phyloP scores from a whole-genome alignment of 2,113 vertebrate genomes.

The Anarhynchus alexandrinus region DNA sequence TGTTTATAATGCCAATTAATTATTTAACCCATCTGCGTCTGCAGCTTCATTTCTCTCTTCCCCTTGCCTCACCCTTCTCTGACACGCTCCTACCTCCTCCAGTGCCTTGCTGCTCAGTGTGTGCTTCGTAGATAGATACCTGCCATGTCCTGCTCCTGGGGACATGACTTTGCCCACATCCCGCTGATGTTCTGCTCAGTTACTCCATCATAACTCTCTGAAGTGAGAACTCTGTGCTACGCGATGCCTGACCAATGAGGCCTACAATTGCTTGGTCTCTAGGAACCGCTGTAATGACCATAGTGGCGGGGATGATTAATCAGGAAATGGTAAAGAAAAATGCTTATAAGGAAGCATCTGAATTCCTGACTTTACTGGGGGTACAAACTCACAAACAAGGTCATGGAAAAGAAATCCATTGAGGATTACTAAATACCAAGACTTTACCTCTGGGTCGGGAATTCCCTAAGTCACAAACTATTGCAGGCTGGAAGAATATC shows the following conservation, averaged over 20 bases:
- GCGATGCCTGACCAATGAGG: slow-evolving; percentile 1
- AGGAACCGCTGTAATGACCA: background rate
- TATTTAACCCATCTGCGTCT: background rate
- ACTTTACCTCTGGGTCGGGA: background rate
- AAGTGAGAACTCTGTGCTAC: background rate
- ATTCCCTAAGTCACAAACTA: background rate
- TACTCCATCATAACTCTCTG: background rate
- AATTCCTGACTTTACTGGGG: background rate
- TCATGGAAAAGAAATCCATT: background rate
- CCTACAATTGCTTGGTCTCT: background rate
- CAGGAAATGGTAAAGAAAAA: slow-evolving; percentile 56
- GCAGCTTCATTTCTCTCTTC: background rate
- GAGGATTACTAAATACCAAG: background rate
- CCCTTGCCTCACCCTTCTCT: background rate
- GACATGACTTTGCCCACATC: background rate
- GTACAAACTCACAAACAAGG: slow-evolving; percentile 20
- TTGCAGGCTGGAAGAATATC: background rate
- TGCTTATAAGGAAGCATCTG: background rate
- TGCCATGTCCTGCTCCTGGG: background rate
- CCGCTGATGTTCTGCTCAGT: background rate
- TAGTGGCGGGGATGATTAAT: background rate
- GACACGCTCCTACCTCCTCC: background rate
- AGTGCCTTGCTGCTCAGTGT: background rate
- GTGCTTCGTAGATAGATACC: background rate
- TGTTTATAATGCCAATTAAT: background rate